A percentile compares a stretch with the other conserved stretches of the same genome.
These are phyloP conservation scores for Lycaon pictus DNA, from an alignment of 2,113 vertebrate genomes.

Conservation along the genomic window DNA sequence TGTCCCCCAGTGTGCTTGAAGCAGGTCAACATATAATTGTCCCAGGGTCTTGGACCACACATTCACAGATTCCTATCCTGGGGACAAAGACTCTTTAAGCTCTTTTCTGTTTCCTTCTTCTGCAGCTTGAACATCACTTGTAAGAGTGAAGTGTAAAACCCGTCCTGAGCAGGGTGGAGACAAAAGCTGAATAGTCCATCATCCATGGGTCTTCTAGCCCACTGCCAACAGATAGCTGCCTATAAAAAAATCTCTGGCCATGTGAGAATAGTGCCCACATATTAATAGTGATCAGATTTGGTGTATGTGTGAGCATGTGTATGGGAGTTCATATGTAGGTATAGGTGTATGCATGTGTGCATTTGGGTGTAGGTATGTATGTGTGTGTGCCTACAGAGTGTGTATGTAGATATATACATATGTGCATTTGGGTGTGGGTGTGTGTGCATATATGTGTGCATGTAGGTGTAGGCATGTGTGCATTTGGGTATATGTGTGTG, in stretches of 20 bases:
- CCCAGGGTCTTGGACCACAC: not conserved
- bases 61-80: not conserved
- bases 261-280: too few relatives aligned
- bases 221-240: not conserved
- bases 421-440: too few relatives aligned
- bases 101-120: not conserved
- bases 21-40: not conserved
- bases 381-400: not conserved
- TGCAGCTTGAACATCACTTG: not conserved
- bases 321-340: not conserved
- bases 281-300: accelerated
- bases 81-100: not conserved
- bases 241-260: not conserved
- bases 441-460: too few relatives aligned
- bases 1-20: accelerated
- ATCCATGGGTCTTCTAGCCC: accelerated
- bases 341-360: not conserved
- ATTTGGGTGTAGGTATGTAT: not conserved
- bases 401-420: not conserved
- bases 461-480: not conserved
- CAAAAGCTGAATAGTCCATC: too few relatives aligned
- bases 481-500: too few relatives aligned
- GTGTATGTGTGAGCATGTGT: not conserved
- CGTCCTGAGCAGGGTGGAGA: too few relatives aligned
- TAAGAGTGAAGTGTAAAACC: not conserved